Conservation (phyloP, 2,888 invertebrate genomes). For the Macrophya annulata region DNA sequence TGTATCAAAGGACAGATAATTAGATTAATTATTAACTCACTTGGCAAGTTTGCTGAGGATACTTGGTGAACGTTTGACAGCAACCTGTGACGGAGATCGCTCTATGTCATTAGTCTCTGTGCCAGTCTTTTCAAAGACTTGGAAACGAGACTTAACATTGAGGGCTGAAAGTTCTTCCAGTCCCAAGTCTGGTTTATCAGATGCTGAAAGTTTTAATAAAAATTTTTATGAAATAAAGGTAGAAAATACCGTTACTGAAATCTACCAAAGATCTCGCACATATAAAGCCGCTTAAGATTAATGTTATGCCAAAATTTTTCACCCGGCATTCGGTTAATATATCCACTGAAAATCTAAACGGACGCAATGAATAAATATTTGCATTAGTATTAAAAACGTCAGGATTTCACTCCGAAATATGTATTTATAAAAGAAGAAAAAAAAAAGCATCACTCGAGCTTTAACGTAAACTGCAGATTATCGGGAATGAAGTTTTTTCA, state of each 20-base stretch:
- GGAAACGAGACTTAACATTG: conserved; percentile 92
- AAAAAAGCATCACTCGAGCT: conserved; percentile 19
- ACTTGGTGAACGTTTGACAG: conserved; percentile 86
- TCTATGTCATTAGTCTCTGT: conserved; percentile 80
- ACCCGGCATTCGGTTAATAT: conserved; percentile 48
- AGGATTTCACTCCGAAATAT: background rate
- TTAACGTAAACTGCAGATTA: background rate
- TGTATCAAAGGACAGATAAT: background rate
- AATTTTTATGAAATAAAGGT: conserved; percentile 51
- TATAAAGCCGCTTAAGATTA: conserved; percentile 40
- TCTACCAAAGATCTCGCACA: conserved; percentile 1
- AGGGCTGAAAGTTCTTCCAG: conserved; percentile 90
- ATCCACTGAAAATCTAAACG: conserved; percentile 10
- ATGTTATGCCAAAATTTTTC: conserved; percentile 40
- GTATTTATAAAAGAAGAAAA: background rate
- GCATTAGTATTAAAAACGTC: background rate
- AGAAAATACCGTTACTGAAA: background rate
- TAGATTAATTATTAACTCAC: conserved; percentile 77
- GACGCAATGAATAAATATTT: background rate
- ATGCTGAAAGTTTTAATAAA: conserved; percentile 82
- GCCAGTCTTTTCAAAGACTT: conserved; percentile 88
- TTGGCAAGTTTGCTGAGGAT: conserved; percentile 91
- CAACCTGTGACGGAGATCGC: conserved; percentile 80
- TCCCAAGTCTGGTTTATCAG: conserved; percentile 92
- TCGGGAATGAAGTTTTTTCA: background rate